Evolutionary conservation across 2,113 vertebrate species (phyloP).

Genomic region (Symphodus melops): DNA sequence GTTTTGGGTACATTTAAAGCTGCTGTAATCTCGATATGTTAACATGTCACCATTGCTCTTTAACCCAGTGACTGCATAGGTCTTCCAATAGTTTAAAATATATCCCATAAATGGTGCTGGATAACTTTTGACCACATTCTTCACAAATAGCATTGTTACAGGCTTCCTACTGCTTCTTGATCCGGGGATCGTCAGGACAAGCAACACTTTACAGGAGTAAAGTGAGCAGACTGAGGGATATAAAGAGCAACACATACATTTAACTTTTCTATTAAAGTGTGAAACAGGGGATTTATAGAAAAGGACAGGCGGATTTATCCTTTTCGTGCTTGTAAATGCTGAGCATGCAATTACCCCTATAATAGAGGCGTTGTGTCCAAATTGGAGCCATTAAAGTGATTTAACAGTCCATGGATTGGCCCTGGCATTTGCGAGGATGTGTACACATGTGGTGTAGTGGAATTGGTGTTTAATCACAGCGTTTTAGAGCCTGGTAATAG

Average conservation of each 20-base stretch:
- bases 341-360: slow-evolving; percentile 88
- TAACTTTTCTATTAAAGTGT: slow-evolving; percentile 83
- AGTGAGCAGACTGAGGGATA: slow-evolving; percentile 69
- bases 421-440: slow-evolving; percentile 87
- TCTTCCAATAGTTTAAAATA: slow-evolving; percentile 54
- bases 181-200: slow-evolving; percentile 61
- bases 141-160: slow-evolving; percentile 71
- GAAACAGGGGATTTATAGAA: slow-evolving; percentile 84
- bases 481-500: slow-evolving; percentile 82
- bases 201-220: slow-evolving; percentile 66
- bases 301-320: slow-evolving; percentile 85
- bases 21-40: slow-evolving; percentile 38
- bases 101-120: slow-evolving; percentile 52
- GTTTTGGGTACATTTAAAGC: slow-evolving; percentile 15
- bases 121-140: slow-evolving; percentile 63
- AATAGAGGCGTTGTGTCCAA: slow-evolving; percentile 88
- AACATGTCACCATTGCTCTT: slow-evolving; percentile 15
- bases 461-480: slow-evolving; percentile 84
- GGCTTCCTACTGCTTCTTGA: slow-evolving; percentile 61
- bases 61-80: slow-evolving; percentile 32
- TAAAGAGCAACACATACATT: slow-evolving; percentile 80
- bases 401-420: slow-evolving; percentile 86
- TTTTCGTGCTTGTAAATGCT: slow-evolving; percentile 87
- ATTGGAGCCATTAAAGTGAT: slow-evolving; percentile 89
- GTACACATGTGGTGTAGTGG: slow-evolving; percentile 84